A percentile compares a stretch with the other conserved stretches of the same genome.
Conservation (phyloP, 2,888 invertebrate genomes). For the Drosophila niveifrons region DNA sequence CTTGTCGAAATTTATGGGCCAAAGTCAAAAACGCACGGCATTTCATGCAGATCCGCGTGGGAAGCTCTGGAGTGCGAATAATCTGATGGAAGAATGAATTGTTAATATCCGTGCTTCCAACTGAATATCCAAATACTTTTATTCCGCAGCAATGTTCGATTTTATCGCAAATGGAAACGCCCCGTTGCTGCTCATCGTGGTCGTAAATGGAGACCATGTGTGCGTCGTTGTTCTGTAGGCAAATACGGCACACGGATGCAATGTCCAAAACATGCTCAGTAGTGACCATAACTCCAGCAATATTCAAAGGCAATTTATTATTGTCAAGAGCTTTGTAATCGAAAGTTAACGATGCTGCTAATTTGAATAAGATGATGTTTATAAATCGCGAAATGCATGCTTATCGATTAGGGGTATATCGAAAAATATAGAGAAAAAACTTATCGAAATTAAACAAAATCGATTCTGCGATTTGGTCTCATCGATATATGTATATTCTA, state of each 20-base stretch:
- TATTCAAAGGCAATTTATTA: neutral
- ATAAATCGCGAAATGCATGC: constrained; percentile 17
- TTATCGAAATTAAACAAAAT: constrained; percentile 5
- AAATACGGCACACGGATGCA: constrained; percentile 78
- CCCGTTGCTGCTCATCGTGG: constrained; percentile 41
- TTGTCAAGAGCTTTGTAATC: neutral
- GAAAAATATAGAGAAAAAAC: neutral
- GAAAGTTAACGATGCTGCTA: constrained; percentile 8
- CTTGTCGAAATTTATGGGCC: constrained; percentile 83
- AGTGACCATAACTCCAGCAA: constrained; percentile 34
- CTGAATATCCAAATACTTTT: constrained; percentile 58
- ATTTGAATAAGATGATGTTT: constrained; percentile 40
- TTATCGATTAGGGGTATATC: constrained; percentile 23
- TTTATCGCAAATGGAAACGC: constrained; percentile 71
- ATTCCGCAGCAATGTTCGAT: constrained; percentile 82
- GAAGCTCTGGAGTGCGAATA: constrained; percentile 67
- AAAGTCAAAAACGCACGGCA: constrained; percentile 80
- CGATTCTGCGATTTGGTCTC: neutral
- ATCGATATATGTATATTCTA: constrained; percentile 13
- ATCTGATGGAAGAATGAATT: constrained; percentile 59
- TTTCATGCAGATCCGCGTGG: constrained; percentile 81
- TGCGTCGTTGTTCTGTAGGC: constrained; percentile 73
- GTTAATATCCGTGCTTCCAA: neutral
- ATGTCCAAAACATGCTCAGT: constrained; percentile 59
- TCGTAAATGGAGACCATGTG: constrained; percentile 81